Evolutionary conservation across 1,140 invertebrate genomes (phyloP).

Genomic region (Sweltsa coloradensis): DNA sequence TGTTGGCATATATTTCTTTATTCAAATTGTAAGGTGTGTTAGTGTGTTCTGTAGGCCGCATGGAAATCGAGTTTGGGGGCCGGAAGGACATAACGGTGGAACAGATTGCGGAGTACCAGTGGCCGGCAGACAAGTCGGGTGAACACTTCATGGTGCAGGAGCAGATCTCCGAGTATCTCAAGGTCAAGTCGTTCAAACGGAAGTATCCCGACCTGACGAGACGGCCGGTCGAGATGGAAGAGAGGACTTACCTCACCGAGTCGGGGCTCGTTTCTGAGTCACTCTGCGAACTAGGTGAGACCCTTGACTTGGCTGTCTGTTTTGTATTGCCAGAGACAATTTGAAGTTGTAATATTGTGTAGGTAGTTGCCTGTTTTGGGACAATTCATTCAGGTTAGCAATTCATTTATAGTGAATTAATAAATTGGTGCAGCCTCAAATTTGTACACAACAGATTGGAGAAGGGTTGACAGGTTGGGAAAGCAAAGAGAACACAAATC

Average conservation of each 20-base stretch:
- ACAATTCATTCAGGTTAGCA: no score
- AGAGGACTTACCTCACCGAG: constrained; percentile 75
- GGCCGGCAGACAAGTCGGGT: constrained; percentile 60
- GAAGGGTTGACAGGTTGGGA: no score
- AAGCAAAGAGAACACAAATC: no score
- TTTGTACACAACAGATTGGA: no score
- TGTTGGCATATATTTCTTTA: constrained; percentile 12
- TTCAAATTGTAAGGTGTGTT: constrained; percentile 21
- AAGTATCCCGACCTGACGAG: constrained; percentile 85
- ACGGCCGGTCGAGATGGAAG: constrained; percentile 74
- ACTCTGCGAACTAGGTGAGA: constrained; percentile 78
- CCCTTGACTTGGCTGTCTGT: no score
- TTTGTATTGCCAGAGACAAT: no score
- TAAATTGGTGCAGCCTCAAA: no score
- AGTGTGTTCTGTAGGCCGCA: constrained; percentile 4
- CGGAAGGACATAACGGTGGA: constrained; percentile 61
- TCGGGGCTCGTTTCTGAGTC: constrained; percentile 78
- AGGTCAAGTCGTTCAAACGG: constrained; percentile 88
- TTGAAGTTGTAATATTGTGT: no score
- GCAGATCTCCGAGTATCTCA: constrained; percentile 83
- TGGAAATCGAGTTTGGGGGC: constrained; percentile 9
- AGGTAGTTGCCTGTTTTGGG: no score
- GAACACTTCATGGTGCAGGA: constrained; percentile 81
- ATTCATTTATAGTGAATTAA: no score
- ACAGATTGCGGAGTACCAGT: constrained; percentile 87